Conservation (phyloP, 2,888 invertebrate genomes). For the Idaea dimidiata region DNA sequence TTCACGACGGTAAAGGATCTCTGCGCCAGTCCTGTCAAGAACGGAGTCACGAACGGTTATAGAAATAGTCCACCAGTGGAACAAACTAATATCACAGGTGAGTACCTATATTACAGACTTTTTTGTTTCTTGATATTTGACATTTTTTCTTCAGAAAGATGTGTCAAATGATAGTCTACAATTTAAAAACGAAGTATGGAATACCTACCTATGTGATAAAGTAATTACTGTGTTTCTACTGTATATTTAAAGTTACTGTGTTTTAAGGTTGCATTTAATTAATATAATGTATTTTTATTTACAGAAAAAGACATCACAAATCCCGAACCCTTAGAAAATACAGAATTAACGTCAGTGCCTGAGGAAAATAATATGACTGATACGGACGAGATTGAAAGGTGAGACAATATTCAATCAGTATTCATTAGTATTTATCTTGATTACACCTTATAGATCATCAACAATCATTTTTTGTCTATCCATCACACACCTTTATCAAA, state of each 20-base stretch:
- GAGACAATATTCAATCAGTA: slow-evolving; percentile 7
- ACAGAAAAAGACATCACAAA: slow-evolving; percentile 77
- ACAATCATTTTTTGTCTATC: no score
- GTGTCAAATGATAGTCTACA: no score
- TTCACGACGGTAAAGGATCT: slow-evolving; percentile 75
- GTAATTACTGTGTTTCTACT: neutral
- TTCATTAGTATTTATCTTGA: neutral
- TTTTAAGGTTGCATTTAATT: slow-evolving; percentile 2
- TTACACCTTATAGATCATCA: neutral
- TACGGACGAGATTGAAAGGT: slow-evolving; percentile 75
- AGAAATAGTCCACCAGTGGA: slow-evolving; percentile 74
- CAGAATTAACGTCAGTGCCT: slow-evolving; percentile 70
- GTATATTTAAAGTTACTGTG: slow-evolving; percentile 9
- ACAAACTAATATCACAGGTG: slow-evolving; percentile 74
- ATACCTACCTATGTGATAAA: no score
- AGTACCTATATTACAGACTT: no score
- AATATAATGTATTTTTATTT: slow-evolving; percentile 21
- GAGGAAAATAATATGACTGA: slow-evolving; percentile 74
- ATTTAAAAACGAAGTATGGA: no score
- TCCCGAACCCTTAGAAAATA: slow-evolving; percentile 73
- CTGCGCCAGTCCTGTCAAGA: slow-evolving; percentile 75
- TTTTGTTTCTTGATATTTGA: no score
- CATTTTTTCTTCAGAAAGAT: no score
- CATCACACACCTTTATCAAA: no score
- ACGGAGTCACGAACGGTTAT: slow-evolving; percentile 59